Evolutionary conservation across 2,113 vertebrate genomes (phyloP).

Genomic region (Rhizomys pruinosus): DNA sequence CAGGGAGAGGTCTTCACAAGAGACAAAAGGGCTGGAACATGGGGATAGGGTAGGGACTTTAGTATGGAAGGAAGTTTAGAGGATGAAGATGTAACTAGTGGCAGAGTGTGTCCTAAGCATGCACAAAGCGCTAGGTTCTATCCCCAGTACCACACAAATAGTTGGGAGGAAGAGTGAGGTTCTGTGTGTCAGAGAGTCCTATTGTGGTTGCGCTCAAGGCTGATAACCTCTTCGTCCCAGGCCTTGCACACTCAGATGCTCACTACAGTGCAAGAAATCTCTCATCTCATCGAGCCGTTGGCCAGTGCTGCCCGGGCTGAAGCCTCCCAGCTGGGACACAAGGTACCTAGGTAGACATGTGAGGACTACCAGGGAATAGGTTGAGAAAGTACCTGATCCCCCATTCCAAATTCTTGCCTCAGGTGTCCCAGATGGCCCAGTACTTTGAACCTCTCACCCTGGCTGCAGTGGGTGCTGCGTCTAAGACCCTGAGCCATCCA

Average conservation of each 20-base stretch:
- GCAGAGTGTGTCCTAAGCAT: neutral
- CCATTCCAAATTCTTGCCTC: neutral
- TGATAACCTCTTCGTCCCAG: conserved; percentile 81
- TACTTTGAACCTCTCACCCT: conserved; percentile 97
- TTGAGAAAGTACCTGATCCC: neutral
- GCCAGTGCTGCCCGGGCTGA: conserved; percentile 93
- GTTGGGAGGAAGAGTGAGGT: neutral
- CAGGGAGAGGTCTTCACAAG: neutral
- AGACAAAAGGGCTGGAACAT: neutral
- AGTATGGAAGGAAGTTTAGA: neutral
- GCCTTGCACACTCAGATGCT: conserved; percentile 98
- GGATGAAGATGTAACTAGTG: neutral
- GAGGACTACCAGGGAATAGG: neutral
- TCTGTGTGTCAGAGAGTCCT: neutral
- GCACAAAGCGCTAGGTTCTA: neutral
- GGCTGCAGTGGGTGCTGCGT: conserved; percentile 94
- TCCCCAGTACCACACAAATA: neutral
- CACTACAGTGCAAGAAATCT: conserved; percentile 97
- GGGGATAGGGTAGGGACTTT: neutral
- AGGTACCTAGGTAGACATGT: conserved; percentile 86
- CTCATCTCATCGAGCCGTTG: conserved; percentile 95
- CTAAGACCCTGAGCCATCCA: conserved; percentile 96
- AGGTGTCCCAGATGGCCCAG: conserved; percentile 99
- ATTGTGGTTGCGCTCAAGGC: neutral
- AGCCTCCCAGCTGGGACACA: conserved; percentile 97